phyloP scores from a whole-genome alignment of 2,888 invertebrate species.

The Margaritifera margaritifera region DNA sequence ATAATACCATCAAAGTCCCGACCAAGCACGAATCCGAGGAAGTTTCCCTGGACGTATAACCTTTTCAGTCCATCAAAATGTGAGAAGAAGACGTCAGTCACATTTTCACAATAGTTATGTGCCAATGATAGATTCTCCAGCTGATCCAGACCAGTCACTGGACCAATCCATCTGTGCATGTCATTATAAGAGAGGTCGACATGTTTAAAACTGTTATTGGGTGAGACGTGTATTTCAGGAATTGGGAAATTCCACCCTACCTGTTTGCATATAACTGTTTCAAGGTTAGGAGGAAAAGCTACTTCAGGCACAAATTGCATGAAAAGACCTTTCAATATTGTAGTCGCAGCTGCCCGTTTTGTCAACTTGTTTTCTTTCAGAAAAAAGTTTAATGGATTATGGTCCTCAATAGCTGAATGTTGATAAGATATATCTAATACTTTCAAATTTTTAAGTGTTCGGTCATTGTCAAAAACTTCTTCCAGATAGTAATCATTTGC shows the following conservation, averaged over 20 bases:
- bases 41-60: constrained; percentile 22
- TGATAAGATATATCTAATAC: too few species aligned
- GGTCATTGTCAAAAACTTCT: too few species aligned
- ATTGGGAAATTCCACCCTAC: neutral
- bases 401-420: too few species aligned
- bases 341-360: too few species aligned
- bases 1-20: constrained; percentile 18
- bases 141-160: constrained; percentile 11
- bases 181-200: constrained; percentile 16
- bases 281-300: too few species aligned
- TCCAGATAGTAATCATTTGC: too few species aligned
- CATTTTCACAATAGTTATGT: constrained; percentile 18
- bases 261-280: neutral
- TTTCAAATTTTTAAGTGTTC: too few species aligned
- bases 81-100: constrained; percentile 8
- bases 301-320: too few species aligned
- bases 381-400: too few species aligned
- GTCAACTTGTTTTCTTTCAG: too few species aligned
- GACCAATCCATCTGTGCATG: constrained; percentile 16
- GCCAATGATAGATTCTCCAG: constrained; percentile 19
- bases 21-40: constrained; percentile 11
- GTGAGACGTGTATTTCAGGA: constrained; percentile 8
- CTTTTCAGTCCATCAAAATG: constrained; percentile 5
- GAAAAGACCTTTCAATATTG: too few species aligned
- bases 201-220: constrained; percentile 15